Base-by-base conservation (phyloP, 2,113 vertebrate species). In the Progne subis region DNA sequence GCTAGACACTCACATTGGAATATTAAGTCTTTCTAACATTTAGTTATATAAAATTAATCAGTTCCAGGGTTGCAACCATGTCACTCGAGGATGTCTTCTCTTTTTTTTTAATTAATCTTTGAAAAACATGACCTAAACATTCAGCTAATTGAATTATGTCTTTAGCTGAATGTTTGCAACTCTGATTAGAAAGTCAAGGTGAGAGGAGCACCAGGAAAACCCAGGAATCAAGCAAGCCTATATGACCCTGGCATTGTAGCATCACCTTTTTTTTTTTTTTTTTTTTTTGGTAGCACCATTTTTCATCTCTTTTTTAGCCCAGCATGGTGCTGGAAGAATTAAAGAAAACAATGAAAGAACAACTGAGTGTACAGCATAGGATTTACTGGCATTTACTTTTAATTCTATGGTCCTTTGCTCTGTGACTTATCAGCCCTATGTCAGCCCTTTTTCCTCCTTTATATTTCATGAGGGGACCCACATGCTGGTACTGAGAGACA, bases 381-480 rank as follows among this genome's bases (percentile, higher is more conserved):
- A 97, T 98, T 98, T 98, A 98, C 95, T 96, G 96, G 97, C 98
- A 98, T 98, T 98, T 98, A 98, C 97, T 98, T 98, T 98, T 98
- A 98, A 98, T 98, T 98, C 98, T 98, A 96, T 94, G 90, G 98
- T 97, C 97, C 98, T 98, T 97, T 97, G 96, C 98, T 98, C 97
- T 95, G 96, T 98, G 97, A 98, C 97, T 98, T 98, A 98, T 98
- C 97, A 95, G 97, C 97, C 97, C 97, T 97, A 98, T 97, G 98
- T 98, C 98, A 97, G 97, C 96, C 97, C 97, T 98, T 98, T 98
- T 96, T 97, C 96, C 97, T 98, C 95, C 97, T 98, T 98, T 98
- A 97, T 98, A 97, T 97, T 98, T 97, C 96, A 97, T 94, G 98
- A 98, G 97, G 97, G 96, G 97, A 98, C 98, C 98, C 97, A 98